Percentiles rank a stretch among this genome's conserved stretches.
Conservation (phyloP, 2,113 vertebrate species). For the Hippocampus comes region DNA sequence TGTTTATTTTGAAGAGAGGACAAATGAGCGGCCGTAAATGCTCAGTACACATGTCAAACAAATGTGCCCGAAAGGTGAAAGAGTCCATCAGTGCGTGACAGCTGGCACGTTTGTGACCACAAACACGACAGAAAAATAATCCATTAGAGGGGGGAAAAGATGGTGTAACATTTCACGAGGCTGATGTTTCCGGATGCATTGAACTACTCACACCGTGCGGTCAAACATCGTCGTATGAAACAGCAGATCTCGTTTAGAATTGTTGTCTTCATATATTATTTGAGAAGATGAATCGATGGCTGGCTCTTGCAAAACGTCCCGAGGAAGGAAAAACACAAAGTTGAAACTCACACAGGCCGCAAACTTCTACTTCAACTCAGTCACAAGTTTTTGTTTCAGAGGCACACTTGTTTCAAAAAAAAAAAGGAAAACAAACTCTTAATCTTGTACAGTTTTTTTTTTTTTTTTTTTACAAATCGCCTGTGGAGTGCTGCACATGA, state of each 20-base stretch:
- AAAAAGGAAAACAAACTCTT: no score
- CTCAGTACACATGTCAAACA: conserved; percentile 65
- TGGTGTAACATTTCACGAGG: conserved; percentile 39
- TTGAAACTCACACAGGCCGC: conserved; percentile 32
- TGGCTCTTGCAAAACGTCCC: not conserved
- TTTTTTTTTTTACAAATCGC: no score
- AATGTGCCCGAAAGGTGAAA: conserved; percentile 61
- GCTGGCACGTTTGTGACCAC: conserved; percentile 62
- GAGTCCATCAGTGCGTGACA: conserved; percentile 56
- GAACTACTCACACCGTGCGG: conserved; percentile 22
- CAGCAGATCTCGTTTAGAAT: not conserved
- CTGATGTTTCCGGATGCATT: conserved; percentile 46
- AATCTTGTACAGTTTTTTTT: no score
- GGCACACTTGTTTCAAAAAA: not conserved
- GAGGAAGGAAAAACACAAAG: conserved; percentile 14
- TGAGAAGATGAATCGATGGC: not conserved
- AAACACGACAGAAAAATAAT: conserved; percentile 67
- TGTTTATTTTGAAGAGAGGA: conserved; percentile 1
- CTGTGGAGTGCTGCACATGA: not conserved
- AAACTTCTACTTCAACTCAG: conserved; percentile 40
- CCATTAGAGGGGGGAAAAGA: conserved; percentile 52
- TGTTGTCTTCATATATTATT: not conserved
- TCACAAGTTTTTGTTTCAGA: conserved; percentile 39
- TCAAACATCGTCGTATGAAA: not conserved
- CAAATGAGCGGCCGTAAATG: conserved; percentile 36